A percentile compares a stretch with the other conserved stretches of the same genome.
These are phyloP conservation scores for Acheta domesticus DNA, from an alignment of 2,888 invertebrate species.

Conservation along the genomic window DNA sequence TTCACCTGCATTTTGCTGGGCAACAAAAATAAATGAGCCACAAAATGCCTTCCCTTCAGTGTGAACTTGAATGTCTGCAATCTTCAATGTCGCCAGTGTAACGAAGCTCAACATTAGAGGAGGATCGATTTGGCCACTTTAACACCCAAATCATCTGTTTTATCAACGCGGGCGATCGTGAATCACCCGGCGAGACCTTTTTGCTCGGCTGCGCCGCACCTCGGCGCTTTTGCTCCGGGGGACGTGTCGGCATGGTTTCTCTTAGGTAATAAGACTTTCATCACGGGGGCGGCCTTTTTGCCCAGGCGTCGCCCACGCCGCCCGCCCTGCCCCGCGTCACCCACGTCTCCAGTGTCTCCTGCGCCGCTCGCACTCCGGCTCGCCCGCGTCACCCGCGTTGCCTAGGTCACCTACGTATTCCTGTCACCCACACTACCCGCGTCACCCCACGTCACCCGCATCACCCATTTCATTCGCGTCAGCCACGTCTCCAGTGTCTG, in stretches of 20 bases:
- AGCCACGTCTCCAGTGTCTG: too few relatives aligned
- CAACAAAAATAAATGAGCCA: too few relatives aligned
- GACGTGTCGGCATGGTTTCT: neutral
- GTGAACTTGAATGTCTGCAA: too few relatives aligned
- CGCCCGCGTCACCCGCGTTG: neutral
- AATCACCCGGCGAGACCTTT: neutral
- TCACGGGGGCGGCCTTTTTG: neutral
- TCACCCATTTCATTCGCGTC: neutral
- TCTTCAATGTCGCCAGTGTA: neutral
- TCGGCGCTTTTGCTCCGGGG: neutral
- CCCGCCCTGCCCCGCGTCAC: neutral
- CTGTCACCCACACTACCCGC: neutral
- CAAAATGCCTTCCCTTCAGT: too few relatives aligned
- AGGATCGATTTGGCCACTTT: neutral
- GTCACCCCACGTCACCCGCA: neutral
- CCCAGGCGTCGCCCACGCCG: neutral
- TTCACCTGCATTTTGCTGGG: too few relatives aligned
- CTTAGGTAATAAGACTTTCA: slow-evolving; percentile 9
- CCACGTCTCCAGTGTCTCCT: neutral
- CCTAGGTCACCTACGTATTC: neutral
- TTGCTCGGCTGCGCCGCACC: neutral
- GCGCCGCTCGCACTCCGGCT: neutral
- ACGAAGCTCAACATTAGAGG: slow-evolving; percentile 5
- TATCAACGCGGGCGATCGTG: neutral
- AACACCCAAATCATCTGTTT: neutral